Evolutionary conservation across 2,113 vertebrate genomes (phyloP).

Genomic region (Cichladusa arquata): DNA sequence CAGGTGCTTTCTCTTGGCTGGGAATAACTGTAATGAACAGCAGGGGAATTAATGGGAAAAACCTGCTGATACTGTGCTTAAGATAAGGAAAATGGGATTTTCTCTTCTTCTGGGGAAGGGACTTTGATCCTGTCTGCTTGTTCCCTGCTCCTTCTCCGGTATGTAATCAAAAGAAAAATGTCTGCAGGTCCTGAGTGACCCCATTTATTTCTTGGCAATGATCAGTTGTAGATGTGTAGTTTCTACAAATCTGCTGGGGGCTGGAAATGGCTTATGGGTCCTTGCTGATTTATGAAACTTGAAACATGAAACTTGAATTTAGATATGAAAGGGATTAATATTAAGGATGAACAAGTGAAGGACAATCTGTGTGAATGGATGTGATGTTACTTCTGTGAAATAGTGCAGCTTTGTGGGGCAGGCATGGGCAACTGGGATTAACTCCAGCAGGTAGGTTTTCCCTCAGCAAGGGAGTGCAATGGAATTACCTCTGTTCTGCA

Average conservation of each 20-base stretch:
- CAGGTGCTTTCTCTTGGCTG: background rate
- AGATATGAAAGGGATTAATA: background rate
- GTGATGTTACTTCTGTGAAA: background rate
- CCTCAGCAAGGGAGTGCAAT: background rate
- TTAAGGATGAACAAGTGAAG: background rate
- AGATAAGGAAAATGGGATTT: background rate
- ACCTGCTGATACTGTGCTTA: background rate
- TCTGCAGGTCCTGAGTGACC: background rate
- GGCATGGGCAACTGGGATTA: background rate
- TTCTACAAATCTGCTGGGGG: background rate
- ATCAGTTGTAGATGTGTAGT: background rate
- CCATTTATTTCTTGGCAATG: background rate
- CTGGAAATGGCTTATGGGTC: background rate
- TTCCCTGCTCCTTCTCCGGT: background rate
- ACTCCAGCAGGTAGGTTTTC: background rate
- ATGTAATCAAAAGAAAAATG: background rate
- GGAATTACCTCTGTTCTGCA: background rate
- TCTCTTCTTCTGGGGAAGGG: background rate
- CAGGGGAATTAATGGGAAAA: background rate
- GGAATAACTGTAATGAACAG: background rate
- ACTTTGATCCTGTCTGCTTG: background rate
- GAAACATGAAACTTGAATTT: background rate
- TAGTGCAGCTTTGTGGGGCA: background rate
- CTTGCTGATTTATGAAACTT: background rate
- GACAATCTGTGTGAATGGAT: background rate